Base-by-base conservation (phyloP, 2,797 vertebrate genomes). In the Erithacus rubecula region DNA sequence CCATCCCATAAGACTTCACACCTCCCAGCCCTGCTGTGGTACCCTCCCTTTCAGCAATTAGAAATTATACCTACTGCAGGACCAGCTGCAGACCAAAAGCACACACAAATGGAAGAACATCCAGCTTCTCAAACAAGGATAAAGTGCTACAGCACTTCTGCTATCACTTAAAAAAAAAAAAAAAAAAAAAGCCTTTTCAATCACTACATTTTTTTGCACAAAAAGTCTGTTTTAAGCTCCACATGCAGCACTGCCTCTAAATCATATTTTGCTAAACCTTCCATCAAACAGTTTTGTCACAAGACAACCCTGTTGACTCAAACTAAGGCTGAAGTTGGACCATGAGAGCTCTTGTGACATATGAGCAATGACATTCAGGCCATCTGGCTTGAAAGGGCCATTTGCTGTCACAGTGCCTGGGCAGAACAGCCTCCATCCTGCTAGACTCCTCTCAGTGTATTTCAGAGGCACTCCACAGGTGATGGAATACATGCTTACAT, bases 11-110 rank as follows among this genome's bases (percentile, higher is more conserved):
- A 69, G 32, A 63, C 4, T 21, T 19, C 16, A 76, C 21, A 11
- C 14, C 22, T 83, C 29, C 24, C 30, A 76, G 15, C 8, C 32
- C 18, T 0, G 0, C 19, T 4, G 1, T 1, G 7, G 24, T 10
- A 32, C n/a, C 10, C n/a, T 72, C 51, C 39, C 26, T 3, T 18
- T 0, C 0, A 86, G 60, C 52, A 80, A n/a, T 11, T 18, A 32
- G 9, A 71, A 94, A 29, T 51, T 43, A 29, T 3, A 21, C 15
- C 30, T 62, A 34, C 32, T 41, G 26, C 69, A 83, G 17, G 59
- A 79, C 51, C 59, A 70, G 41, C n/a, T 47, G 41, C 29, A 68
- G 49, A 52, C 24, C 36, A 56, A 39, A 65, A 90, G 15, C 36
- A 52, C 15, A 64, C 10, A 60, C 9, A 82, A 24, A 44, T 10